Base-by-base conservation (phyloP, 2,113 vertebrate genomes). In the Dicaeum eximium region DNA sequence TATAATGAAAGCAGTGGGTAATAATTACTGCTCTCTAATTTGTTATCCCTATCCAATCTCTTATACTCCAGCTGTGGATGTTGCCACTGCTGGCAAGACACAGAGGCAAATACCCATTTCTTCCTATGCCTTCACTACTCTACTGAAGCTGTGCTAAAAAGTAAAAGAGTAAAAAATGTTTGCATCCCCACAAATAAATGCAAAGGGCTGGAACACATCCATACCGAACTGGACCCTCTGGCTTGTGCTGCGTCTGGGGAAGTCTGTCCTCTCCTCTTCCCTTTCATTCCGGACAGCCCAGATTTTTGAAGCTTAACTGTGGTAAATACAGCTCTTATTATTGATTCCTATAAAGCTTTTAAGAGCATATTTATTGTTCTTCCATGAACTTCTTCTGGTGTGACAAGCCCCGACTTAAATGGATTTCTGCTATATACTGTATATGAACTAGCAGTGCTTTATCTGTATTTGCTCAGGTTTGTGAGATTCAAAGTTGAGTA, bases 221-320 rank as follows among this genome's bases (percentile, higher is more conserved):
- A 3, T 25, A 17, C 6, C 37, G 48, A 66, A 84, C 21, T 2
- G 10, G 11, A 31, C 33, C 9, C 67, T 79, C 57, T 53, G 48
- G 24, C 33, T 45, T 24, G 2, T 20, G 53, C 61, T 51, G 9
- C 0, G 0, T 27, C 33, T 24, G 40, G 17, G 15, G 33, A 79
- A n/a, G 22, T 38, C 33, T 5, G 8, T 8, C 28, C 21, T 66
- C 24, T 70, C 31, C 17, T 78, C 57, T 57, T 28, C 28, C 56
- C 15, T 77, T 78, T 66, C 2, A 14, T 25, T 78, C 65, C 37
- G 56, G 48, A 33, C 21, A 83, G 20, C 6, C 10, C 31, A n/a
- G 40, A 56, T 37, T 88, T 70, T 31, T 64, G 30, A 51, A 92
- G 25, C 21, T 47, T 61, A 37, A 35, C n/a, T 40, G 21, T 30